Base-by-base conservation (phyloP, 2,888 invertebrate genomes). In the Drosophila rubida region DNA sequence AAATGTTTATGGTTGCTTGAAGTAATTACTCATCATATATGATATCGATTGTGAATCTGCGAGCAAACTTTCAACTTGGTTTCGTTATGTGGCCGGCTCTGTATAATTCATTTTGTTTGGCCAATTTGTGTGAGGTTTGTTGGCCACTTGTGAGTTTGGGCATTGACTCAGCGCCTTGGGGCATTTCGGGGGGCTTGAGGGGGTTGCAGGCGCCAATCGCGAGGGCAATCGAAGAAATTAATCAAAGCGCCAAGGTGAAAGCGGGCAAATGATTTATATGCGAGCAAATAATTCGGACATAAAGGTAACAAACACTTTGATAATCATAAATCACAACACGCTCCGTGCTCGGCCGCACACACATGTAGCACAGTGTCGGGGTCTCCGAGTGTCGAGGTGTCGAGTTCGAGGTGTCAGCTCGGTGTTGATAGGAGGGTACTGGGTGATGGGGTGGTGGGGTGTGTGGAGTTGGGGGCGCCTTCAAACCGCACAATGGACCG, bases 261-360 rank as follows among this genome's bases (percentile, higher is more conserved):
- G 60, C 44, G 42, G 50, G 62, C 42, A 86, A 78, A 88, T 87
- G 88, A 87, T 85, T 82, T 78, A 87, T 87, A 77, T 66, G 55
- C 74, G 68, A 78, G 78, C 82, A 82, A 85, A 84, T 84, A 87
- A 84, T 84, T 85, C 71, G 78, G 80, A 73, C 87, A 85, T 70
- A 80, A 85, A 85, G 87, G 84, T 87, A 85, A 84, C 84, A 85
- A 85, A 87, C 84, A 84, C 84, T 84, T 83, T 87, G 78, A 83
- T 75, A 87, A 81, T 73, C 84, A 88, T 88, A 88, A 88, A 88
- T 88, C 88, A 88, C 84, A 78, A 75, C 75, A 72, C 19, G 54
- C 22, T 30, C n/a, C 53, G 27, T 16, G 19, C 23, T 9, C 51
- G 22, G 9, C 11, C 44, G 16, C 63, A 64, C 60, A 66, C 51